A percentile compares a stretch with the other conserved stretches of the same genome.
phyloP scores from a whole-genome alignment of 2,113 vertebrate genomes.

The Todiramphus saurophagus region DNA sequence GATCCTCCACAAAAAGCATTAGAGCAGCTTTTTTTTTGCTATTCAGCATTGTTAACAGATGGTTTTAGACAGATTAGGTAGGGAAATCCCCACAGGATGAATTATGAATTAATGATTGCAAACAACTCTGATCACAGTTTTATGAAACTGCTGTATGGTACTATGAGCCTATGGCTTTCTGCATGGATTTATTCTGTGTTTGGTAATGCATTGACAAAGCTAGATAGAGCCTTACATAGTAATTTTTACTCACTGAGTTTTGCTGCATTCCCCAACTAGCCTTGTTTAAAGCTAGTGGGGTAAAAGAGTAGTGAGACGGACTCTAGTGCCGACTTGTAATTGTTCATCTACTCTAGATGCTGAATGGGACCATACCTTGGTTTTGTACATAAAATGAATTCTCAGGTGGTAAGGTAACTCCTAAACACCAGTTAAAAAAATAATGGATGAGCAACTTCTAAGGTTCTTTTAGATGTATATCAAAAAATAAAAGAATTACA shows the following conservation, averaged over 20 bases:
- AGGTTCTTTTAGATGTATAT: neutral
- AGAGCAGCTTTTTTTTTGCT: conserved; percentile 19
- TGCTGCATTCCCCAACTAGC: neutral
- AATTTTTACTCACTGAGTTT: neutral
- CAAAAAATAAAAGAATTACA: neutral
- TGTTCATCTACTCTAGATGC: neutral
- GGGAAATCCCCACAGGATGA: conserved; percentile 19
- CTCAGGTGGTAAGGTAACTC: neutral
- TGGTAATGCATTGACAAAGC: neutral
- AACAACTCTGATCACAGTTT: conserved; percentile 41
- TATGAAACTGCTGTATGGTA: neutral
- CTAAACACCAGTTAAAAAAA: neutral
- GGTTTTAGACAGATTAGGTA: conserved; percentile 54
- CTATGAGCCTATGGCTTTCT: neutral
- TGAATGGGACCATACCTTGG: neutral
- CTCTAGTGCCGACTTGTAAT: neutral
- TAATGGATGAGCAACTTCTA: neutral
- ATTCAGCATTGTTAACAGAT: conserved; percentile 52
- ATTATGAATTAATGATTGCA: conserved; percentile 51
- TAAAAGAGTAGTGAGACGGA: neutral
- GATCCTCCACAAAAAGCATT: conserved; percentile 4
- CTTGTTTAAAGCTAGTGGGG: neutral
- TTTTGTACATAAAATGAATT: neutral
- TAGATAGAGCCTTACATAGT: neutral
- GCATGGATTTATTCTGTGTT: neutral